Conservation (phyloP, 2,888 invertebrate genomes). For the Leucania comma region DNA sequence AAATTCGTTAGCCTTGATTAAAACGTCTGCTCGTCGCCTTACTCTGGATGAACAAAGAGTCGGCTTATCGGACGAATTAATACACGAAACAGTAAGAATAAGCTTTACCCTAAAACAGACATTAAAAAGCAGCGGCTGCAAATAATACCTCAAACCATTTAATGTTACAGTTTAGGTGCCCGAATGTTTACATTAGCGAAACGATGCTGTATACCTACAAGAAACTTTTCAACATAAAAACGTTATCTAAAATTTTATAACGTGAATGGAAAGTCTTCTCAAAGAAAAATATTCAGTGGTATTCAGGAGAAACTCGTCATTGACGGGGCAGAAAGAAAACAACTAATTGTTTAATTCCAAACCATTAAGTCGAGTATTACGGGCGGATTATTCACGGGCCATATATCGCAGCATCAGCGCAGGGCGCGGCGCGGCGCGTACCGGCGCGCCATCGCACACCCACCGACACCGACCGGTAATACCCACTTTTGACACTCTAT, state of each 20-base stretch:
- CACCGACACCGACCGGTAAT: constrained; percentile 55
- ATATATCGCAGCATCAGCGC: constrained; percentile 86
- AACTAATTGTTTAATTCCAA: constrained; percentile 90
- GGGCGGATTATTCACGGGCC: constrained; percentile 89
- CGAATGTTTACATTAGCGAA: not conserved
- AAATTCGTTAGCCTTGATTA: constrained; percentile 82
- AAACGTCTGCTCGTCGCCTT: constrained; percentile 76
- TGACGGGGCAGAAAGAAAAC: constrained; percentile 88
- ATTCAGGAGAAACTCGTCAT: constrained; percentile 76
- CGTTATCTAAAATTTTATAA: not conserved
- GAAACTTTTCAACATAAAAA: constrained; percentile 9
- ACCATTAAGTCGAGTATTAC: constrained; percentile 89
- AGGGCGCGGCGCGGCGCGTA: constrained; percentile 69
- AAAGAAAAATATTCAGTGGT: constrained; percentile 66
- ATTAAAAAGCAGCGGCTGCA: constrained; percentile 58
- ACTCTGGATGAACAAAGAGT: constrained; percentile 76
- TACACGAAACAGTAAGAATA: constrained; percentile 72
- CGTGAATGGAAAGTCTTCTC: constrained; percentile 49
- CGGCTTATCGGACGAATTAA: constrained; percentile 78
- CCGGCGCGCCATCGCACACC: constrained; percentile 62
- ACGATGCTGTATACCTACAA: constrained; percentile 3
- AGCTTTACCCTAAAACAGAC: constrained; percentile 65
- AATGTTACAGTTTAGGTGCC: constrained; percentile 38
- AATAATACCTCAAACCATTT: constrained; percentile 61
- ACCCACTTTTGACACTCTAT: constrained; percentile 63